A percentile compares a stretch with the other conserved stretches of the same genome.
phyloP scores from a whole-genome alignment of 1,140 invertebrate genomes.

The Fopius arisanus region DNA sequence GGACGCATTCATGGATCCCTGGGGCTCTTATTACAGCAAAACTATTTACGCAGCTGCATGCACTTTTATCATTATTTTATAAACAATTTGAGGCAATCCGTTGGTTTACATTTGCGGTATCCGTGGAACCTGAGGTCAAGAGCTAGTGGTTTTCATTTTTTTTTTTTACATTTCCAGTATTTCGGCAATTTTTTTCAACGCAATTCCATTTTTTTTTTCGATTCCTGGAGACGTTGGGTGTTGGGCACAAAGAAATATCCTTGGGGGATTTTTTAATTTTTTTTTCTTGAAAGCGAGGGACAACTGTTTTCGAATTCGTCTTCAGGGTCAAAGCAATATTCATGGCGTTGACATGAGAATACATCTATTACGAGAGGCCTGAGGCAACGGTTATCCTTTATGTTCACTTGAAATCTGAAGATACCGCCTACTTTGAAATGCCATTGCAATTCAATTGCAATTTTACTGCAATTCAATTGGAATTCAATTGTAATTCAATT shows the following conservation, averaged over 20 bases:
- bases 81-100: background rate
- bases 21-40: background rate
- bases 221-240: background rate
- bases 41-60: slow-evolving; percentile 1
- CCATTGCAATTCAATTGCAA: too few species aligned
- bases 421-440: background rate
- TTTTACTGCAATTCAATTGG: too few species aligned
- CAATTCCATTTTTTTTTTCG: too few species aligned
- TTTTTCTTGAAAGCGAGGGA: background rate
- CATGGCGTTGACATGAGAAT: background rate
- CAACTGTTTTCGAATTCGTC: background rate
- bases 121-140: background rate
- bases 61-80: background rate
- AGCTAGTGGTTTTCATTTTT: background rate
- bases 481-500: too few species aligned
- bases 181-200: background rate
- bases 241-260: background rate
- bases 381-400: background rate
- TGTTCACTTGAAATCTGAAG: background rate
- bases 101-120: background rate
- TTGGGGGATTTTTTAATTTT: background rate
- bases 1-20: background rate
- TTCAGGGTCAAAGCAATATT: background rate
- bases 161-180: background rate
- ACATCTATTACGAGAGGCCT: background rate